Evolutionary conservation across 1,140 invertebrate species (phyloP), one percentile per base, ranked within the genome.

Genomic region (Asbolus verrucosus): DNA sequence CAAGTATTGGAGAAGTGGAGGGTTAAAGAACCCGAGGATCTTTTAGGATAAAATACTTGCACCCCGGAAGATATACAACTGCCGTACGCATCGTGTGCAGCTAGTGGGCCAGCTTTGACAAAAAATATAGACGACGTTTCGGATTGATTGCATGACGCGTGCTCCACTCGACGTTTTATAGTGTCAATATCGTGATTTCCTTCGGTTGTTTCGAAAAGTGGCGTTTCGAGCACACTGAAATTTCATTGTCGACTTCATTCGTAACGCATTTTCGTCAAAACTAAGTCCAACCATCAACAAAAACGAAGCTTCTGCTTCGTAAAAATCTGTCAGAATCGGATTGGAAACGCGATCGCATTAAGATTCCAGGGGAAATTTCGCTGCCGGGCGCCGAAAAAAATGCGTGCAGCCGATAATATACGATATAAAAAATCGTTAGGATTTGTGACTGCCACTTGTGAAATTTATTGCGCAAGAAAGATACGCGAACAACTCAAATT

Each of bases 1-100:
- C 24, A n/a, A 6, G 60, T 60, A 60, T 60, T 30, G 54, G 54
- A 6, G 54, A 16, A 30, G 16, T 30, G 54, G 54, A 30, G 60
- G 60, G 24, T 62, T 62, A 39, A 62, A 62, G 60, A 62, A 62
- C 60, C 31, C 60, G 60, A n/a, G n/a, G n/a, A n/a, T n/a, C n/a
- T n/a, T n/a, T n/a, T n/a, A n/a, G n/a, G n/a, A n/a, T n/a, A 8
- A 30, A 24, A 11, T 36, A 36, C 31, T 16, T 36, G 60, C 60
- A 19, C 16, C 41, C 16, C 13, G 60, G 31, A 16, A 60, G 41
- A 46, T 46, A 46, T 46, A 46, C 41, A n/a, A 9, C 8, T 46
- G 15, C 41, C 8, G 19, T n/a, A 14, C 19, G 8, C 15, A 14
- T 14, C 9, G n/a, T n/a, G n/a, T n/a, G n/a, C n/a, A n/a, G 15